A percentile compares a stretch with the other conserved stretches of the same genome.
Conservation (phyloP, 2,888 invertebrate genomes). For the Linyphia triangularis region DNA sequence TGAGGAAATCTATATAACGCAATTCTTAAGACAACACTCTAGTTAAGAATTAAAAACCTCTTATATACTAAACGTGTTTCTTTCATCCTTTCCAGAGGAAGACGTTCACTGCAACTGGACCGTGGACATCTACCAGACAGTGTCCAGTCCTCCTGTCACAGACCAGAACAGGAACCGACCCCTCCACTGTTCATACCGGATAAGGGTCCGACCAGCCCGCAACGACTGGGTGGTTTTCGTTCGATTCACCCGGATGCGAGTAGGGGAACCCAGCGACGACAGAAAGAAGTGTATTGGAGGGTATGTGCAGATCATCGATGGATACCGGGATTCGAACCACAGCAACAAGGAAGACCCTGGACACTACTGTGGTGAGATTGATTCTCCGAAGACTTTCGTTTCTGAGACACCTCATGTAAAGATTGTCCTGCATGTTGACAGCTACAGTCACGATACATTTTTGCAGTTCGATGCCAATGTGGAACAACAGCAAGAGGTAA, state of each 20-base stretch:
- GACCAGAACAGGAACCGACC: slow-evolving; percentile 90
- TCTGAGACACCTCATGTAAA: slow-evolving; percentile 96
- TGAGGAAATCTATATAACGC: no score
- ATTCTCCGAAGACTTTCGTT: slow-evolving; percentile 95
- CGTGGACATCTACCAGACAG: slow-evolving; percentile 94
- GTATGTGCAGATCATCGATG: slow-evolving; percentile 76
- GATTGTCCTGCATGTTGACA: slow-evolving; percentile 93
- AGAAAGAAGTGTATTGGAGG: slow-evolving; percentile 73
- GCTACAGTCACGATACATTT: slow-evolving; percentile 94
- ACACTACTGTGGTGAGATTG: slow-evolving; percentile 94
- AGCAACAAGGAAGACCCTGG: slow-evolving; percentile 81
- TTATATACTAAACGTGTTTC: background rate
- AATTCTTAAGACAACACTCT: no score
- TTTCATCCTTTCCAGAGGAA: slow-evolving; percentile 78
- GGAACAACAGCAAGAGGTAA: slow-evolving; percentile 90
- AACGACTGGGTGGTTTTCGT: slow-evolving; percentile 89
- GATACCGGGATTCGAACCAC: slow-evolving; percentile 76
- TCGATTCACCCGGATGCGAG: slow-evolving; percentile 75
- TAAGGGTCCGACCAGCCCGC: slow-evolving; percentile 91
- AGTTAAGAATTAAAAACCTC: no score
- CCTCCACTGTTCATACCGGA: slow-evolving; percentile 93
- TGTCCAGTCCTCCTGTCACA: slow-evolving; percentile 91
- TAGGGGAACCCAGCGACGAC: slow-evolving; percentile 75
- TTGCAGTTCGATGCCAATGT: slow-evolving; percentile 92
- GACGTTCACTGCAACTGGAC: slow-evolving; percentile 96